Conservation (phyloP, 2,113 vertebrate species). For the Crocuta crocuta region DNA sequence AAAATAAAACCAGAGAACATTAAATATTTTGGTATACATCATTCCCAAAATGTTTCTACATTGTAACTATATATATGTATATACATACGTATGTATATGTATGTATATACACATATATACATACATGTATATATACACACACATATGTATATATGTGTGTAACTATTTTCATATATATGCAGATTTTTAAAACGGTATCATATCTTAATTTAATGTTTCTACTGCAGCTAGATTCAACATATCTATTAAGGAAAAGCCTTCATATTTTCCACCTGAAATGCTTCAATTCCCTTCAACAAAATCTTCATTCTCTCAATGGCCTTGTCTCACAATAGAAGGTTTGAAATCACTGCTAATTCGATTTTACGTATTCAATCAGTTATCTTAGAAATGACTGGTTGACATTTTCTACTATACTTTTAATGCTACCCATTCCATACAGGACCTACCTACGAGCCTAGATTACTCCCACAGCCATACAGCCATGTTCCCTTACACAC, state of each 20-base stretch:
- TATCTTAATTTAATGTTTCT: background rate
- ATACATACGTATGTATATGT: no score
- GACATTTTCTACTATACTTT: background rate
- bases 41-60: conserved; percentile 7
- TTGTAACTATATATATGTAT: background rate
- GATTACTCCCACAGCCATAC: background rate
- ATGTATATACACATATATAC: no score
- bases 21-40: background rate
- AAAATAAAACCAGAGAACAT: conserved; percentile 14
- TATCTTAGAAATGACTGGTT: background rate
- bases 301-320: background rate
- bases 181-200: background rate
- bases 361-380: background rate
- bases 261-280: background rate
- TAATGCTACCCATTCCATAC: background rate
- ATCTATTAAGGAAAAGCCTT: conserved; percentile 18
- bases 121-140: background rate
- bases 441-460: background rate
- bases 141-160: no score
- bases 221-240: background rate
- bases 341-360: background rate
- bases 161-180: no score
- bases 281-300: background rate
- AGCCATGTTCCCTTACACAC: background rate
- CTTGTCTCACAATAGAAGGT: background rate